phyloP scores from a whole-genome alignment of 2,888 invertebrate genomes.

The Philopedon plagiatum region DNA sequence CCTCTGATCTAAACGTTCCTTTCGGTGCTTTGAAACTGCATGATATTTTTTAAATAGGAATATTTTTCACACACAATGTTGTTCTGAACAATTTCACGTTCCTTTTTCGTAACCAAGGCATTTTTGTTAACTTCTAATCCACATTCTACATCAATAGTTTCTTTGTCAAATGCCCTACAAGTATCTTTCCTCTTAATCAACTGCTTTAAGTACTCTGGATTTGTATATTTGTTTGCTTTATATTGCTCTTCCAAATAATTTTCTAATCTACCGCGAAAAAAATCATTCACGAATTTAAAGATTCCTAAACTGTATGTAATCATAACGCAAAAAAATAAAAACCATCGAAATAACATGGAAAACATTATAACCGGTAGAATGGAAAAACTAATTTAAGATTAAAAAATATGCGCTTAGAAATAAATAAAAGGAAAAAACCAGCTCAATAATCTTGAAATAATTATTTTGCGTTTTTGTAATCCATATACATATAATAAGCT shows the following conservation, averaged over 20 bases:
- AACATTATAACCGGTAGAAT: conserved; percentile 71
- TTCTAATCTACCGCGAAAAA: conserved; percentile 81
- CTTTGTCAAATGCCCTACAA: not conserved
- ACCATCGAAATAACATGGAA: conserved; percentile 74
- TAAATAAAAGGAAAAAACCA: too few species aligned
- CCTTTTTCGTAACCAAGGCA: not conserved
- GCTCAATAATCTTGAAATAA: too few species aligned
- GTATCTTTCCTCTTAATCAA: not conserved
- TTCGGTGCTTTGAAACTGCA: not conserved
- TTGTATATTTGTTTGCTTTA: conserved; percentile 57
- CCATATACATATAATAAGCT: conserved; percentile 57
- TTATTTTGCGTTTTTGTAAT: conserved; percentile 10
- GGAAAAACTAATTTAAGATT: not conserved
- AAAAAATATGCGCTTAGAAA: not conserved
- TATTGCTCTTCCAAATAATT: conserved; percentile 72
- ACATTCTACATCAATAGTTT: not conserved
- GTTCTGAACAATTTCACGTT: not conserved
- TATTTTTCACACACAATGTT: not conserved
- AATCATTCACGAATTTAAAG: conserved; percentile 81
- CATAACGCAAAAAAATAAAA: conserved; percentile 78
- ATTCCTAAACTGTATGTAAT: conserved; percentile 80
- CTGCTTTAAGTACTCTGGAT: conserved; percentile 36
- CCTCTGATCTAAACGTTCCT: too few species aligned
- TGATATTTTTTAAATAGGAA: conserved; percentile 9
- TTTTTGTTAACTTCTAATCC: not conserved